Evolutionary conservation across 1,140 invertebrate genomes (phyloP), one percentile per base, ranked within the genome.

Genomic region (Drosophila lowei): DNA sequence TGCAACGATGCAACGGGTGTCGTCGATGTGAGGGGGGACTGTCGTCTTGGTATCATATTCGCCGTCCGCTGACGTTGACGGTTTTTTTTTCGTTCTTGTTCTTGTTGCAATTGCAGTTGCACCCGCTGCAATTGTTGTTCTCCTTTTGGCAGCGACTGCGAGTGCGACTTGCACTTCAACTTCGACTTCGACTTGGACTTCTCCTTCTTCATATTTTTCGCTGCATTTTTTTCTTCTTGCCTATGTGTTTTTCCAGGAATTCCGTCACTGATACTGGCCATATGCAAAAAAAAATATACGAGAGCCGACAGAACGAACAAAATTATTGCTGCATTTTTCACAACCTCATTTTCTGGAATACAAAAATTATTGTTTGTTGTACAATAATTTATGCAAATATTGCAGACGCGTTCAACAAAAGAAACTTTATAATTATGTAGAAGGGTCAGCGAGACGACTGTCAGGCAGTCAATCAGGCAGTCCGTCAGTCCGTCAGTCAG

Each of bases 371-470:
- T 84, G 72, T 85, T 79, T 85, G 76, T 85, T 79, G 80, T 85
- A 81, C 65, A 81, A 81, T 71, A 81, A 77, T 86, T 86, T 86
- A 86, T 86, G 81, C 81, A 85, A 86, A 85, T 86, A 86, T 86
- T 85, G 83, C 81, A 88, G 77, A 85, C 75, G 75, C 79, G 71
- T 56, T 58, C 18, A 75, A 67, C 73, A 83, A 81, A 42, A 65
- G 72, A 58, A 48, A 54, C 46, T 68, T 68, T 30, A 68, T 68
- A 68, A 68, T 68, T 68, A 59, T 49, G 54, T 42, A 11, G 21
- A 38, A 30, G 55, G 49, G 41, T 16, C 23, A 16, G 34, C 21
- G 46, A 15, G 50, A 46, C 52, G 50, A 42, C 43, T 71, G 68
- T 72, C 70, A 54, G 16, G 21, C 38, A 43, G 16, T 41, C 38